Conservation (phyloP, 2,797 vertebrate species). For the Onychomys leucogaster region DNA sequence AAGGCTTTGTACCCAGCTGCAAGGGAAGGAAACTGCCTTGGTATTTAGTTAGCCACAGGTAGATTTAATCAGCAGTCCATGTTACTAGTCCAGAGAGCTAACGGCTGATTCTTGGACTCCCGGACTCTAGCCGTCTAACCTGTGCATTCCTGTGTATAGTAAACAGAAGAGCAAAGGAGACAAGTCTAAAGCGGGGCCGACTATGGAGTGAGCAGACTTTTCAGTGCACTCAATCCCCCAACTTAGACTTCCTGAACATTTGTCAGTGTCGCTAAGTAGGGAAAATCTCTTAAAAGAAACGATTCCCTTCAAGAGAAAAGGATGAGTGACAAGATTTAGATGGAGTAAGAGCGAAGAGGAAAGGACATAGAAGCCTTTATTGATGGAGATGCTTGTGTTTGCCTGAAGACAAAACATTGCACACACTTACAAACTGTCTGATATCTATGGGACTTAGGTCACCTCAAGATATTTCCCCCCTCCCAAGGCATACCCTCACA, state of each 20-base stretch:
- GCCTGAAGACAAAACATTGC: slow-evolving; percentile 67
- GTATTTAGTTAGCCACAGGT: slow-evolving; percentile 69
- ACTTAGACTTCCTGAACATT: slow-evolving; percentile 39
- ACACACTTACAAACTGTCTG: slow-evolving; percentile 70
- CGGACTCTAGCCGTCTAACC: slow-evolving; percentile 51
- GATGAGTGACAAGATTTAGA: slow-evolving; percentile 58
- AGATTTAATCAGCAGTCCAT: slow-evolving; percentile 73
- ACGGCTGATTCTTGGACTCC: slow-evolving; percentile 52
- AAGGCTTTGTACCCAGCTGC: slow-evolving; percentile 67
- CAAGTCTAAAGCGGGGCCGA: slow-evolving; percentile 62
- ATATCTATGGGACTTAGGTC: slow-evolving; percentile 59
- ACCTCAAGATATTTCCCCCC: neutral
- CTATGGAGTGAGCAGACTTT: slow-evolving; percentile 63
- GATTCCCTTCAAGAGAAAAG: slow-evolving; percentile 59
- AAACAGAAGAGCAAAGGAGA: slow-evolving; percentile 71
- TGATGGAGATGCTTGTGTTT: slow-evolving; percentile 73
- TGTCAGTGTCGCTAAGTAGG: slow-evolving; percentile 62
- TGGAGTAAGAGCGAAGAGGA: slow-evolving; percentile 70
- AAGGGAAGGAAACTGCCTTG: slow-evolving; percentile 60
- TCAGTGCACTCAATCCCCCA: slow-evolving; percentile 60
- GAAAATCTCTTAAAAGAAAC: slow-evolving; percentile 46
- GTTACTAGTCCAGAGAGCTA: slow-evolving; percentile 66
- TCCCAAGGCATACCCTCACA: slow-evolving; percentile 40
- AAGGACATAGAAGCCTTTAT: slow-evolving; percentile 62
- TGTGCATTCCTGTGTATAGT: slow-evolving; percentile 56